Conservation (phyloP, 2,888 invertebrate genomes). For the Cephus pygmeus region DNA sequence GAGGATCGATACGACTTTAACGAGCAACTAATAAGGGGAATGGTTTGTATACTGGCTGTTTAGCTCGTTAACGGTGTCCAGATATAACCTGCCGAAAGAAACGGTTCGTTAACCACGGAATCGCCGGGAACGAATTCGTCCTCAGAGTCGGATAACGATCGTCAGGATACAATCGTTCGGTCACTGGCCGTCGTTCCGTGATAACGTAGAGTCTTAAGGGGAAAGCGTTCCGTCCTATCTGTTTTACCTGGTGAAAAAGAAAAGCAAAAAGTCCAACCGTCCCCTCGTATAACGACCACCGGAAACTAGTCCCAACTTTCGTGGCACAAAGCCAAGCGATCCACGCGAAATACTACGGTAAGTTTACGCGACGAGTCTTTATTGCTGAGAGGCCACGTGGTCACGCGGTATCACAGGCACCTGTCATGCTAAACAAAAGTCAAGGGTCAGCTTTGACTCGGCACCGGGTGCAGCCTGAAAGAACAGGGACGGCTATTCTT, state of each 20-base stretch:
- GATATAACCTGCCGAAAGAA: neutral
- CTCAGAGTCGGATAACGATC: neutral
- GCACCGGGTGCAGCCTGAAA: neutral
- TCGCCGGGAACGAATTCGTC: neutral
- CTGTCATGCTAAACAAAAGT: neutral
- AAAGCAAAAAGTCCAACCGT: neutral
- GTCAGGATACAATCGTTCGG: neutral
- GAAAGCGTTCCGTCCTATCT: neutral
- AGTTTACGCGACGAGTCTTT: neutral
- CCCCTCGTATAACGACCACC: neutral
- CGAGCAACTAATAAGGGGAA: neutral
- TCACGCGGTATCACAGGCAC: neutral
- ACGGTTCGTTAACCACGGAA: neutral
- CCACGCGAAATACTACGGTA: neutral
- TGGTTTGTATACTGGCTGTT: neutral
- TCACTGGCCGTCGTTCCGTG: neutral
- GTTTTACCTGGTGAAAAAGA: neutral
- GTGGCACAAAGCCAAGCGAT: neutral
- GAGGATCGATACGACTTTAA: neutral
- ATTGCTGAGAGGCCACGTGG: neutral
- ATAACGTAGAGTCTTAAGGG: neutral
- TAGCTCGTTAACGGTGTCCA: neutral
- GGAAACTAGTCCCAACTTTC: neutral
- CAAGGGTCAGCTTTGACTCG: neutral
- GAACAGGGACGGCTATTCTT: neutral